Evolutionary conservation across 2,888 invertebrate species (phyloP), one percentile per base, ranked within the genome.

Genomic region (Formica aserva): DNA sequence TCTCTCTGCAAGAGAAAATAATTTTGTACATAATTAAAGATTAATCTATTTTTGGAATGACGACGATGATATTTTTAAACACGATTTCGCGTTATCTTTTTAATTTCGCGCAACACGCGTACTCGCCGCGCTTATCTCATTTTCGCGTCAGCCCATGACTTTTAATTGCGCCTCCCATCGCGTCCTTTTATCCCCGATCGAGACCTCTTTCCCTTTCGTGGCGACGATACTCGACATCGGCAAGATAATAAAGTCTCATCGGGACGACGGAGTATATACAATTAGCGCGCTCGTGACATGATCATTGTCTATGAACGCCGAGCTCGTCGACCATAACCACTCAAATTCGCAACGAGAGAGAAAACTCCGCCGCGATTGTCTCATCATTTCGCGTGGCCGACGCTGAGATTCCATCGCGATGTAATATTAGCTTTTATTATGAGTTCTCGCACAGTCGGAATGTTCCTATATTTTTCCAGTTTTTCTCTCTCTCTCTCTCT

Each of bases 131-230:
- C 35, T 78, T 78, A 78, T 78, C 78, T 71, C 18, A 78, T 82
- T 81, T 78, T 85, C 80, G 41, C 71, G 55, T 22, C 76, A n/a
- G 65, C 48, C 66, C 84, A 82, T 90, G 86, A 87, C 90, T 90
- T 90, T 90, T 90, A 90, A 90, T 90, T 87, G 86, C 80, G 82
- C 84, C 87, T 87, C 81, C 85, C 77, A 72, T 75, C 87, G 72
- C 55, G 60, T 38, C 63, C 87, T 83, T 90, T 88, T 88, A 83
- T 87, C 63, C n/a, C 63, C 52, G 26, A 32, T 18, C 77, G 67
- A 66, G 67, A 32, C 65, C 65, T 38, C 65, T 26, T 32, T 55
- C 65, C n/a, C 63, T 69, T 18, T 63, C 35, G 41, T n/a, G 32
- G 22, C 62, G 77, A 35, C 67, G 52, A 52, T 38, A 57, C 77